Percentiles rank a stretch among this genome's conserved stretches.
Evolutionary conservation across 2,888 invertebrate species (phyloP).

Genomic region (Corbicula japonica): DNA sequence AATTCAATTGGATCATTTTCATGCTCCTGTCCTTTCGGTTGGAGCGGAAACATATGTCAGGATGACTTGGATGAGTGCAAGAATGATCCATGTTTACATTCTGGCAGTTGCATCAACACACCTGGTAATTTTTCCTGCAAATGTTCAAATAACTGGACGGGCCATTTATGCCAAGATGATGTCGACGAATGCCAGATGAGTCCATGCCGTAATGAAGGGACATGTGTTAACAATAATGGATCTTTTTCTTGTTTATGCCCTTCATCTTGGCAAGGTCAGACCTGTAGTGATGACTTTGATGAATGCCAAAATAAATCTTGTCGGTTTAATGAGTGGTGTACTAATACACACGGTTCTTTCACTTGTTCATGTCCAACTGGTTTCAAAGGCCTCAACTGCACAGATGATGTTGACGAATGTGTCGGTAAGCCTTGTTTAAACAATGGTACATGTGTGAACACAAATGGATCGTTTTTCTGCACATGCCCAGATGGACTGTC

Average conservation of each 20-base stretch:
- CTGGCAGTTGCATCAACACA: neutral
- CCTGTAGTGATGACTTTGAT: neutral
- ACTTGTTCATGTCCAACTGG: slow-evolving; percentile 1
- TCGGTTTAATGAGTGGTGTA: neutral
- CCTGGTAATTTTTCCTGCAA: neutral
- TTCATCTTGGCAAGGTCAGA: neutral
- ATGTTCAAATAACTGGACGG: no score
- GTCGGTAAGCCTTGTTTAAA: neutral
- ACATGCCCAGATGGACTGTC: neutral
- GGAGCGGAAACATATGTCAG: neutral
- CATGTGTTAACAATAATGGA: neutral
- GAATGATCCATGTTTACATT: neutral
- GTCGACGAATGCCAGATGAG: neutral
- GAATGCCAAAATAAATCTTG: neutral
- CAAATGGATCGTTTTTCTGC: neutral
- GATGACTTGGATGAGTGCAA: slow-evolving; percentile 1
- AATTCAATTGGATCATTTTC: neutral
- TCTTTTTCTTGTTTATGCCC: no score
- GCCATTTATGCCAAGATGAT: neutral
- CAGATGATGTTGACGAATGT: slow-evolving; percentile 10
- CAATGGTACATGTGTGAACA: neutral
- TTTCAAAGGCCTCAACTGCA: neutral
- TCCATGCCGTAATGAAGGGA: neutral
- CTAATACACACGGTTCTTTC: slow-evolving; percentile 1
- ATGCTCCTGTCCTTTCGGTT: slow-evolving; percentile 4